These are phyloP conservation scores for Sisor rabdophorus DNA, from an alignment of 2,113 vertebrate genomes.

Conservation along the genomic window DNA sequence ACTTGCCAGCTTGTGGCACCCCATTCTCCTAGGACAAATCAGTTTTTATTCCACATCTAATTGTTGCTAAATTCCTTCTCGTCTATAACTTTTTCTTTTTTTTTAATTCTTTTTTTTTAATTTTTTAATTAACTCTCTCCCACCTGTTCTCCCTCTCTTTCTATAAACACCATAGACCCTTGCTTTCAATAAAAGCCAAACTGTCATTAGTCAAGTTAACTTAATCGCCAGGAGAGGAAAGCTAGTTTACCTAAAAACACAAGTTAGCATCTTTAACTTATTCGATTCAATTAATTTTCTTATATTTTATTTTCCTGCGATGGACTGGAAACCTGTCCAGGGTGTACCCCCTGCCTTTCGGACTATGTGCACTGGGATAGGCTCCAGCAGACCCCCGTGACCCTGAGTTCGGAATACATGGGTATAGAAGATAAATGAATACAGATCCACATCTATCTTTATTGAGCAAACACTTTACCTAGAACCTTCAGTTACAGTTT, in stretches of 20 bases:
- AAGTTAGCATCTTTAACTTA: not conserved
- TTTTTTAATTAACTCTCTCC: not conserved
- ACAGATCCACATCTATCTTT: no score
- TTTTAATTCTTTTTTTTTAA: not conserved
- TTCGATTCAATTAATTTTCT: not conserved
- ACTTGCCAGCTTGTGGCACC: conserved; percentile 39
- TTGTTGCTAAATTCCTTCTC: conserved; percentile 38
- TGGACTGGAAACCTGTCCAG: no score
- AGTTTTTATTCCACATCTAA: conserved; percentile 30
- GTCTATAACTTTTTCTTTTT: conserved; percentile 3
- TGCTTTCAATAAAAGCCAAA: not conserved
- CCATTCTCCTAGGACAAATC: conserved; percentile 32
- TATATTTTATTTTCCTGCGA: no score
- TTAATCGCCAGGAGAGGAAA: not conserved
- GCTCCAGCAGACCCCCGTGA: no score
- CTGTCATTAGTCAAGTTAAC: not conserved
- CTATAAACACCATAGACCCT: conserved; percentile 2
- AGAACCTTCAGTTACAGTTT: no score
- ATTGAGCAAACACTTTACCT: no score
- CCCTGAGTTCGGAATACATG: no score
- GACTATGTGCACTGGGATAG: no score
- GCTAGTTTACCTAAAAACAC: not conserved
- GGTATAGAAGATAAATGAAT: no score
- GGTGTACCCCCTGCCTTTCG: no score
- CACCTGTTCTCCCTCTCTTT: not conserved